Evolutionary conservation across 1,140 invertebrate species (phyloP).

Genomic region (Berghia stephanieae): DNA sequence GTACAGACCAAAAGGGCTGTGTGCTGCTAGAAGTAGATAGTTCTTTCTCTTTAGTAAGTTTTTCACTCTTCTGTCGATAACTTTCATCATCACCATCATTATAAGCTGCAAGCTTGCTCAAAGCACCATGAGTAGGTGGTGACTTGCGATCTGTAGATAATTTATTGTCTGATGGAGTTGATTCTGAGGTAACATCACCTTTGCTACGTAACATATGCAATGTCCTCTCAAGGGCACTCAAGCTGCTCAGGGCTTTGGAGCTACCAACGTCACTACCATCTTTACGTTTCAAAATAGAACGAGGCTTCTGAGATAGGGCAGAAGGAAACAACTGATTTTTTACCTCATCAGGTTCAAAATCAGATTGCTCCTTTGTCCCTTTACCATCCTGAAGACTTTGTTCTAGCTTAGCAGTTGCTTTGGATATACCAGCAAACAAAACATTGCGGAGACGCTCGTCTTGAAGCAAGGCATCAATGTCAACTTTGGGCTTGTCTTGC

Average conservation of each 20-base stretch:
- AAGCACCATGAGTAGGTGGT: background rate
- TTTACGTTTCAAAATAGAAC: slow-evolving; percentile 29
- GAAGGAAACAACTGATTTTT: background rate
- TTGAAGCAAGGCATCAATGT: slow-evolving; percentile 21
- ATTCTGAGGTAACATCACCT: background rate
- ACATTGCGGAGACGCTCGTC: slow-evolving; percentile 28
- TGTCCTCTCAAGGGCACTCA: slow-evolving; percentile 20
- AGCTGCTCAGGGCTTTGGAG: background rate
- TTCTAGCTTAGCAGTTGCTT: slow-evolving; percentile 28
- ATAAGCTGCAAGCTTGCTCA: slow-evolving; percentile 28
- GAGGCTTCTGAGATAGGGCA: background rate
- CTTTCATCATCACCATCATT: slow-evolving; percentile 59
- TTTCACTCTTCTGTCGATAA: slow-evolving; percentile 55
- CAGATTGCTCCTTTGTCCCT: background rate
- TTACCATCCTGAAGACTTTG: background rate
- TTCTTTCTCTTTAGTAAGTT: slow-evolving; percentile 1
- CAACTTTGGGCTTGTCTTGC: too few species aligned
- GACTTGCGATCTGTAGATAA: background rate
- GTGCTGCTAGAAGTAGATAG: background rate
- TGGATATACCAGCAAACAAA: slow-evolving; percentile 33
- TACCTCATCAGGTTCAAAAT: background rate
- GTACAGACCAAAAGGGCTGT: slow-evolving; percentile 21
- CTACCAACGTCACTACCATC: background rate
- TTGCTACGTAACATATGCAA: slow-evolving; percentile 25
- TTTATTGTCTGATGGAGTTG: background rate